A percentile compares a stretch with the other conserved stretches of the same genome.
These are phyloP conservation scores for Hepsetus odoe DNA, from an alignment of 2,113 vertebrate genomes.

Conservation along the genomic window DNA sequence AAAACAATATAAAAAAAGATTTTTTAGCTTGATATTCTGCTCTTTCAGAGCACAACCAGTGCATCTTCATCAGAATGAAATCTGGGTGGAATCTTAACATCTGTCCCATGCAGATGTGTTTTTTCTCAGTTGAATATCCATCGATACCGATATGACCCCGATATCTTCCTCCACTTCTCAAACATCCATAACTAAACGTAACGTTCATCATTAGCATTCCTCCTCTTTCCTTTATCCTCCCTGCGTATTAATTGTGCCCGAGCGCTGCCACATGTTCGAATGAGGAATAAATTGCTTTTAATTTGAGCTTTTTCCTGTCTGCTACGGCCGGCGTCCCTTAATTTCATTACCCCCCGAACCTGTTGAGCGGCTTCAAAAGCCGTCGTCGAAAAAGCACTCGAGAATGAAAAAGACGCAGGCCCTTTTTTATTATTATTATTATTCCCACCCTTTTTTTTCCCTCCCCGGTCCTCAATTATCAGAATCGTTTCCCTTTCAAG, in stretches of 20 bases:
- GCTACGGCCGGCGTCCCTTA: slow-evolving; percentile 89
- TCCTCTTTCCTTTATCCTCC: slow-evolving; percentile 59
- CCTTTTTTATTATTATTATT: neutral
- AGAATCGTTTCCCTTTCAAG: slow-evolving; percentile 98
- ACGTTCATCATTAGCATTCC: slow-evolving; percentile 49
- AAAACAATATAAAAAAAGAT: too few relatives aligned
- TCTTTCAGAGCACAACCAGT: too few relatives aligned
- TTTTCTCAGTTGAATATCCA: too few relatives aligned
- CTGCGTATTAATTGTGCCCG: slow-evolving; percentile 87
- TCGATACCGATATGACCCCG: too few relatives aligned
- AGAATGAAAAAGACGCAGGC: slow-evolving; percentile 90
- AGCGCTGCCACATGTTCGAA: slow-evolving; percentile 93
- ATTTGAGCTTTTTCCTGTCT: slow-evolving; percentile 86
- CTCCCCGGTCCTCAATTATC: slow-evolving; percentile 94
- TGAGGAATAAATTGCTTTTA: slow-evolving; percentile 98
- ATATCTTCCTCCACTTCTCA: too few relatives aligned
- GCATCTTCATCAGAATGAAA: too few relatives aligned
- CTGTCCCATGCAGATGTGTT: too few relatives aligned
- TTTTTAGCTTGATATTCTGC: too few relatives aligned
- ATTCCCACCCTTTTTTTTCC: neutral
- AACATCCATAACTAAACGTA: too few relatives aligned
- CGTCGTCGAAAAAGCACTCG: slow-evolving; percentile 87
- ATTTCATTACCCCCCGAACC: slow-evolving; percentile 97
- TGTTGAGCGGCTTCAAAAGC: slow-evolving; percentile 94
- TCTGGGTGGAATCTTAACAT: too few relatives aligned